phyloP scores from a whole-genome alignment of 2,797 vertebrate genomes.

The Spatula versicolor region DNA sequence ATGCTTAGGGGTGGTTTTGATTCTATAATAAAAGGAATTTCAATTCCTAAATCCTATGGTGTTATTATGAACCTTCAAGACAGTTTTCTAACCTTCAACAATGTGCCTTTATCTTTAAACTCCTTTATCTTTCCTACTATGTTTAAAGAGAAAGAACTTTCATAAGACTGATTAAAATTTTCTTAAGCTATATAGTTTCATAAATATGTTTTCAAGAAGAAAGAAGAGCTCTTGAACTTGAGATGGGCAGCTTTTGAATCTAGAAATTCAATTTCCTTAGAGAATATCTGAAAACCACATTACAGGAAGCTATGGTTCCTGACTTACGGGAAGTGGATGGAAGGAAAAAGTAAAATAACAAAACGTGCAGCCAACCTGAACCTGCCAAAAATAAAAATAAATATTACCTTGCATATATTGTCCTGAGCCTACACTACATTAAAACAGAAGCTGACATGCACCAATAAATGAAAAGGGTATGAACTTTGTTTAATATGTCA shows the following conservation, averaged over 20 bases:
- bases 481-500: neutral
- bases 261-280: constrained; percentile 71
- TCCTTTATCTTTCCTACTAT: constrained; percentile 8
- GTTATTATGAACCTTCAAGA: constrained; percentile 34
- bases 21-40: constrained; percentile 56
- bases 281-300: constrained; percentile 67
- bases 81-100: constrained; percentile 3
- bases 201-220: constrained; percentile 49
- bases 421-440: neutral
- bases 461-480: constrained; percentile 1
- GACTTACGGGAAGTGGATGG: constrained; percentile 57
- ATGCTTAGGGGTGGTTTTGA: constrained; percentile 31
- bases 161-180: constrained; percentile 54
- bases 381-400: constrained; percentile 59
- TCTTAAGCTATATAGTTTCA: constrained; percentile 47
- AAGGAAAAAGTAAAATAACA: constrained; percentile 72
- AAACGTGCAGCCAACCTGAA: constrained; percentile 49
- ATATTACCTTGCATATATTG: constrained; percentile 33
- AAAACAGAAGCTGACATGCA: neutral
- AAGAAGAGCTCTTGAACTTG: constrained; percentile 56
- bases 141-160: constrained; percentile 45
- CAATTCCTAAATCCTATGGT: constrained; percentile 50
- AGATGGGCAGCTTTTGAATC: constrained; percentile 56
- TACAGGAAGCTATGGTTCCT: constrained; percentile 73
- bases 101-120: constrained; percentile 34